phyloP scores from a whole-genome alignment of 1,140 invertebrate genomes.

The Trinorchestia longiramus region DNA sequence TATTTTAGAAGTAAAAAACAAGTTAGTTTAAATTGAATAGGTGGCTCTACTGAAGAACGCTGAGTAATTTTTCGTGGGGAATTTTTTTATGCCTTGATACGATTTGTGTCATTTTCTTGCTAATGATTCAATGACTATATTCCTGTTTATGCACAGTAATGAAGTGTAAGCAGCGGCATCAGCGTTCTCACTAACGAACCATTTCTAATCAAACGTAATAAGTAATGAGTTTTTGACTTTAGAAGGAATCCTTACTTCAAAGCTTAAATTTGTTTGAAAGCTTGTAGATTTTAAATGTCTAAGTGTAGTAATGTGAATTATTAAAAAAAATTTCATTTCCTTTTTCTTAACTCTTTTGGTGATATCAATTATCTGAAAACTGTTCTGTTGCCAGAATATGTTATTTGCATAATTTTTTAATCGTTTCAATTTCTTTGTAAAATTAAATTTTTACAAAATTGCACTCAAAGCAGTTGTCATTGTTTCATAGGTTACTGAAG shows the following conservation, averaged over 20 bases:
- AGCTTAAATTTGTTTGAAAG: not conserved
- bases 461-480: too few relatives aligned
- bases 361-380: too few relatives aligned
- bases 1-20: too few relatives aligned
- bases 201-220: not conserved
- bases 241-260: not conserved
- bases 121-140: not conserved
- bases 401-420: too few relatives aligned
- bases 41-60: too few relatives aligned
- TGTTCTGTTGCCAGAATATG: too few relatives aligned
- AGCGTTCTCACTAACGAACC: not conserved
- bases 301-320: not conserved
- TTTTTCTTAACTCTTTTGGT: too few relatives aligned
- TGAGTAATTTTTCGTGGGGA: not conserved
- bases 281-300: not conserved
- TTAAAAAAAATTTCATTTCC: too few relatives aligned
- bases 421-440: too few relatives aligned
- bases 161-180: not conserved
- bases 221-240: not conserved
- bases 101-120: not conserved
- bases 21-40: too few relatives aligned
- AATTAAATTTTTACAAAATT: too few relatives aligned
- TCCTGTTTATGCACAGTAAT: not conserved
- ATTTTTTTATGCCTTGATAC: not conserved
- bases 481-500: too few relatives aligned